Percentiles rank a stretch among this genome's conserved stretches.
These are phyloP conservation scores for Pseudomyrmex cubaensis DNA, from an alignment of 1,140 invertebrate genomes.

Conservation along the genomic window DNA sequence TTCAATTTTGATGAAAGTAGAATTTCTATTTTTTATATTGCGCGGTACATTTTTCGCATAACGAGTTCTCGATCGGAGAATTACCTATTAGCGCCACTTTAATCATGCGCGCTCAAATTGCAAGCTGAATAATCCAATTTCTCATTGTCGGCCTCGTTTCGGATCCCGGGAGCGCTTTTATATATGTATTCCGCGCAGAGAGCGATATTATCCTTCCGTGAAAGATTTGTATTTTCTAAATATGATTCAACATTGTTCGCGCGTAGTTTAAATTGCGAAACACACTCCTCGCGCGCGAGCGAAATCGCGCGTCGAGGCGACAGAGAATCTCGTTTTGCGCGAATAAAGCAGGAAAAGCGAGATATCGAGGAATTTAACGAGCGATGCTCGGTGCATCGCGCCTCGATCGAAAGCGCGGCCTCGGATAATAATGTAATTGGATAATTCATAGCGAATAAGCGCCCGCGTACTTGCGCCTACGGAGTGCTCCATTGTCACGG, in stretches of 20 bases:
- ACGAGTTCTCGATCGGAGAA: conserved; percentile 19
- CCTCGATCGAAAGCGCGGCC: conserved; percentile 15
- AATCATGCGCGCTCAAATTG: conserved; percentile 37
- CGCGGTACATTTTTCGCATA: background rate
- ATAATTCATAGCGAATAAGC: conserved; percentile 70
- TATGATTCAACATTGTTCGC: conserved; percentile 13
- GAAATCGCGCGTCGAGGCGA: background rate
- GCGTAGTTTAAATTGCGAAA: conserved; percentile 1
- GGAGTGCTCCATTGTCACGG: conserved; percentile 63
- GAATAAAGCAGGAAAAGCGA: conserved; percentile 1
- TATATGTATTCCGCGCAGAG: conserved; percentile 9
- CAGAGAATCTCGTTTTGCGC: background rate
- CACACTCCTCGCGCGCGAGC: background rate
- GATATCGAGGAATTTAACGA: conserved; percentile 33
- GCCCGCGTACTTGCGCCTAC: conserved; percentile 53
- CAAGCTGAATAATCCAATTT: conserved; percentile 48
- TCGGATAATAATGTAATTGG: conserved; percentile 68
- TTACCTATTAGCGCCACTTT: conserved; percentile 23
- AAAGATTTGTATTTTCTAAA: conserved; percentile 41
- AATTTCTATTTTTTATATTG: background rate
- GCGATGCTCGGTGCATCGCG: conserved; percentile 1
- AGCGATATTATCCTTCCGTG: conserved; percentile 13
- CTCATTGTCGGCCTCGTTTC: conserved; percentile 8
- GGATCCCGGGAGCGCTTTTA: conserved; percentile 37
- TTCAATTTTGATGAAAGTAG: background rate